Base-by-base conservation (phyloP, 2,113 vertebrate species). In the Lepidothrix coronata region DNA sequence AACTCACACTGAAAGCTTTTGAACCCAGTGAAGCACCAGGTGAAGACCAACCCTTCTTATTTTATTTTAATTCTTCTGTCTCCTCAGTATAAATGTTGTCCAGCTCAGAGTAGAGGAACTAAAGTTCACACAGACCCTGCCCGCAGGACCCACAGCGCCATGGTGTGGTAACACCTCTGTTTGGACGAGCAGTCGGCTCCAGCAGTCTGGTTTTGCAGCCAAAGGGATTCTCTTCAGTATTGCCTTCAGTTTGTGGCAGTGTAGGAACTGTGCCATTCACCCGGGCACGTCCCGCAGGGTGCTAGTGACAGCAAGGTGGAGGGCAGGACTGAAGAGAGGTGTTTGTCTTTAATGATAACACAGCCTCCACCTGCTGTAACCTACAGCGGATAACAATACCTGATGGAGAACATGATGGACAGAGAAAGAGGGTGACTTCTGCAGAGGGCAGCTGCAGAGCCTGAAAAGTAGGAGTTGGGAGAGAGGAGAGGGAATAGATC, bases 21-120 rank as follows among this genome's bases (percentile, higher is more conserved):
- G 55, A 85, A 66, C 7, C 9, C 25, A 43, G n/a, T 19, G 63
- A 51, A 55, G 44, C 35, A 58, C 8, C 11, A 31, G 23, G 51
- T 43, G 62, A 55, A 73, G 23, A 46, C 17, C 18, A n/a, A 11
- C 6, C 6, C 55, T 55, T 82, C 17, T 46, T 33, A 25, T 52
- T 66, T 58, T 66, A 44, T n/a, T 13, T 23, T 19, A 11, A 16
- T 66, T 74, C 37, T 83, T 62, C 14, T 4, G 1, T 35, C 15
- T 62, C 9, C 11, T 19, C 22, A 8, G 43, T 15, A 1, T 17
- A 33, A 48, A 9, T 3, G 12, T 14, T 28, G 74, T 44, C 7
- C 14, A 10, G 22, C 33, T 30, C 8, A 1, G 37, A 35, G n/a
- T 1, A 5, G 27, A 14, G 35, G 23, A 22, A 10, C 3, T 2